phyloP scores from a whole-genome alignment of 2,797 vertebrate species.

The Pteronotus mesoamericanus region DNA sequence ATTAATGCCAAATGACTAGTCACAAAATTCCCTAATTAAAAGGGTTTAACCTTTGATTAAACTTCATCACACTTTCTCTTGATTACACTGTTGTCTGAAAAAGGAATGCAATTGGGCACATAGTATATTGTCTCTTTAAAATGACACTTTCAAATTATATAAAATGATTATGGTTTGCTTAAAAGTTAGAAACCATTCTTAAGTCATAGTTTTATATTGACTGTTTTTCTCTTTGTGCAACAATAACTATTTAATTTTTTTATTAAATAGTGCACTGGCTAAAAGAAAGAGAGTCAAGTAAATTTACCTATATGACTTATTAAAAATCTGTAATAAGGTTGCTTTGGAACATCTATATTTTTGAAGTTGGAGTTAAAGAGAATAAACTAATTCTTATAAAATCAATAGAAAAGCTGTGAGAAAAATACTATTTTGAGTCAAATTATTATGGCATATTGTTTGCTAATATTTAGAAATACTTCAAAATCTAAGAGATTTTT shows the following conservation, averaged over 20 bases:
- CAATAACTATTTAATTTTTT: not conserved
- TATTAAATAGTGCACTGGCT: not conserved
- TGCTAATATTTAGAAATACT: conserved; percentile 11
- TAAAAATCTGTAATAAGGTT: not conserved
- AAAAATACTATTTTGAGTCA: not conserved
- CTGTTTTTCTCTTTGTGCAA: not conserved
- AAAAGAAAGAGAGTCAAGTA: not conserved
- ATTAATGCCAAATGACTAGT: conserved; percentile 86
- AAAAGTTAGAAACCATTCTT: conserved; percentile 41
- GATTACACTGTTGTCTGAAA: conserved; percentile 81
- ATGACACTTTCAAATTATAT: conserved; percentile 80
- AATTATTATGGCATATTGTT: not conserved
- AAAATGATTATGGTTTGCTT: conserved; percentile 70
- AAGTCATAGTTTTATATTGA: conserved; percentile 4
- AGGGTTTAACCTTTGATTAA: conserved; percentile 86
- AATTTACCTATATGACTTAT: not conserved
- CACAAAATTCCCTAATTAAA: conserved; percentile 83
- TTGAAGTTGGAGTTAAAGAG: conserved; percentile 27
- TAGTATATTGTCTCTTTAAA: conserved; percentile 79
- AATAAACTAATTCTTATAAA: not conserved
- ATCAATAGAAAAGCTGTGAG: not conserved
- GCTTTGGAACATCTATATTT: not conserved
- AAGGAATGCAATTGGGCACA: conserved; percentile 76
- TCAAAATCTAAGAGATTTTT: not conserved
- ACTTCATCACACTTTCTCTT: conserved; percentile 76